These are phyloP conservation scores for Ceratoteleas bidentatus DNA, from an alignment of 1,140 invertebrate genomes.

Conservation along the genomic window DNA sequence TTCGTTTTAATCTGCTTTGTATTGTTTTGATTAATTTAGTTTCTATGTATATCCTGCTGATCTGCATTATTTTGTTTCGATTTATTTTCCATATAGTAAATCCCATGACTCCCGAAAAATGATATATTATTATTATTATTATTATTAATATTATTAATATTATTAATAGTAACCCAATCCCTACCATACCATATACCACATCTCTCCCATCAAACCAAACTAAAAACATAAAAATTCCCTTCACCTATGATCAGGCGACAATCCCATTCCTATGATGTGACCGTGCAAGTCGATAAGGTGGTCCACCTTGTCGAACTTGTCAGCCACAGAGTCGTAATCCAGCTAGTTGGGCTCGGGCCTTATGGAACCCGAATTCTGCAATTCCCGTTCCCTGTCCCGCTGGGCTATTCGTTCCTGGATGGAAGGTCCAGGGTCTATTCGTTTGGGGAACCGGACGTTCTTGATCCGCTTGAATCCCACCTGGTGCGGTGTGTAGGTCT, in stretches of 20 bases:
- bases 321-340: conserved; percentile 86
- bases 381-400: conserved; percentile 81
- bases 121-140: no score
- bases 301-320: conserved; percentile 90
- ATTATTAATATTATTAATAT: no score
- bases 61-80: no score
- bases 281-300: conserved; percentile 93
- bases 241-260: conserved; percentile 92
- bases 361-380: conserved; percentile 78
- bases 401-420: conserved; percentile 86
- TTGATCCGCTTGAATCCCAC: conserved; percentile 92
- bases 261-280: conserved; percentile 93
- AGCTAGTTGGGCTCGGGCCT: conserved; percentile 85
- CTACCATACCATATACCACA: no score
- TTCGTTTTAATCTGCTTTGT: no score
- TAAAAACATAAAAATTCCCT: not conserved
- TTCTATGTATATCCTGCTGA: no score
- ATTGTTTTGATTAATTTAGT: no score
- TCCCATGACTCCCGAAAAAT: no score
- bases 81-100: no score
- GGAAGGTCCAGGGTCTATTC: conserved; percentile 86
- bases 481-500: conserved; percentile 94
- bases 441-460: conserved; percentile 86
- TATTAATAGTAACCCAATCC: no score
- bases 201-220: no score